These are phyloP conservation scores for Ormyrus pomaceus DNA, from an alignment of 2,888 invertebrate genomes.

Conservation along the genomic window DNA sequence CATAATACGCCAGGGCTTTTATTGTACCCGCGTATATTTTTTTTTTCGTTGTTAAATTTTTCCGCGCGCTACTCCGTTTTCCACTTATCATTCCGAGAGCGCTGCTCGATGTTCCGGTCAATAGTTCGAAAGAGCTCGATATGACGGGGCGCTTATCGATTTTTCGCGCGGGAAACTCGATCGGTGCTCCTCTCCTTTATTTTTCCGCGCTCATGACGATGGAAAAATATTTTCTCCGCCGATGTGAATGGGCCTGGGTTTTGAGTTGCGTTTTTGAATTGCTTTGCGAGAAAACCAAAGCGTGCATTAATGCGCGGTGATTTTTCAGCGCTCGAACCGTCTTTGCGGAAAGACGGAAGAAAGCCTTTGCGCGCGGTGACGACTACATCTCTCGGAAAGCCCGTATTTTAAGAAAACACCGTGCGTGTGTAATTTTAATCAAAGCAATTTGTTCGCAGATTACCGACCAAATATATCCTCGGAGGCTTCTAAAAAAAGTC, in stretches of 20 bases:
- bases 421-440: slow-evolving; percentile 33
- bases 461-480: not conserved
- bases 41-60: slow-evolving; percentile 8
- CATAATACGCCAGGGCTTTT: slow-evolving; percentile 3
- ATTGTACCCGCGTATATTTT: slow-evolving; percentile 1
- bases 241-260: too few relatives aligned
- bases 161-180: not conserved
- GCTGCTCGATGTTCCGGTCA: slow-evolving; percentile 21
- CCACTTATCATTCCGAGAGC: slow-evolving; percentile 20
- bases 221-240: too few relatives aligned
- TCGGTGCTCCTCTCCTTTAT: too few relatives aligned
- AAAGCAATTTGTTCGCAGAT: slow-evolving; percentile 13
- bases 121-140: slow-evolving; percentile 17
- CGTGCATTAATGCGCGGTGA: too few relatives aligned
- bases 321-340: too few relatives aligned
- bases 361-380: too few relatives aligned
- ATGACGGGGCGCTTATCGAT: slow-evolving; percentile 46
- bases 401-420: slow-evolving; percentile 2
- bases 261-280: too few relatives aligned
- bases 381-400: too few relatives aligned
- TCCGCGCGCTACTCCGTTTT: slow-evolving; percentile 14
- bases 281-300: too few relatives aligned
- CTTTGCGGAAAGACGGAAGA: too few relatives aligned
- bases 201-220: too few relatives aligned
- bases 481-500: slow-evolving; percentile 13